phyloP scores from a whole-genome alignment of 2,888 invertebrate genomes.

The Argynnis bischoffii region DNA sequence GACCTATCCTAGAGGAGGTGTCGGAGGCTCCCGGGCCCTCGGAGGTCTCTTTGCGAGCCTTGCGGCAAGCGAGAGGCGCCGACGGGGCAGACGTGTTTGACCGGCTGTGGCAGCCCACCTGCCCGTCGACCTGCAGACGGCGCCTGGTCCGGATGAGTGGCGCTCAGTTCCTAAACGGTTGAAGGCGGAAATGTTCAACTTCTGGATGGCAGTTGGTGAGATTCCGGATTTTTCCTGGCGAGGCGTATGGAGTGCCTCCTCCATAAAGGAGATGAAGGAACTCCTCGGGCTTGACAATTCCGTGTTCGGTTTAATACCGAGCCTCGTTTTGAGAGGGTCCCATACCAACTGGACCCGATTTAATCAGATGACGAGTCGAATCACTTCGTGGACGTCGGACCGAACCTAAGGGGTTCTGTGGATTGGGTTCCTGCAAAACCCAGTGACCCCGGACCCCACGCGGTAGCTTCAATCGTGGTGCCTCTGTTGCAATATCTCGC shows the following conservation, averaged over 20 bases:
- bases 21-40: conserved; percentile 21
- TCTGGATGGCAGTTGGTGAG: conserved; percentile 32
- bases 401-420: background rate
- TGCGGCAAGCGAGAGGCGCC: conserved; percentile 8
- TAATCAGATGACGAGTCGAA: conserved; percentile 29
- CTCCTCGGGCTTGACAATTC: conserved; percentile 24
- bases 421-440: background rate
- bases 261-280: conserved; percentile 28
- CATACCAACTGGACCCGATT: conserved; percentile 39
- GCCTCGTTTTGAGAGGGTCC: conserved; percentile 32
- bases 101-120: conserved; percentile 35
- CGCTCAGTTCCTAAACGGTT: conserved; percentile 28
- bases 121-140: conserved; percentile 33
- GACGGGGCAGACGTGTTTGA: conserved; percentile 15
- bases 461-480: background rate
- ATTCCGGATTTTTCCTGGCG: conserved; percentile 41
- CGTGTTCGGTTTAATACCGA: background rate
- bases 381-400: background rate
- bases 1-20: conserved; percentile 28
- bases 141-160: conserved; percentile 43
- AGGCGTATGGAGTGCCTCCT: conserved; percentile 40
- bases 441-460: background rate
- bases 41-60: conserved; percentile 4
- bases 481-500: conserved; percentile 34
- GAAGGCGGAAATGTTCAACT: conserved; percentile 36